phyloP scores from a whole-genome alignment of 2,888 invertebrate genomes.

The Aelia acuminata region DNA sequence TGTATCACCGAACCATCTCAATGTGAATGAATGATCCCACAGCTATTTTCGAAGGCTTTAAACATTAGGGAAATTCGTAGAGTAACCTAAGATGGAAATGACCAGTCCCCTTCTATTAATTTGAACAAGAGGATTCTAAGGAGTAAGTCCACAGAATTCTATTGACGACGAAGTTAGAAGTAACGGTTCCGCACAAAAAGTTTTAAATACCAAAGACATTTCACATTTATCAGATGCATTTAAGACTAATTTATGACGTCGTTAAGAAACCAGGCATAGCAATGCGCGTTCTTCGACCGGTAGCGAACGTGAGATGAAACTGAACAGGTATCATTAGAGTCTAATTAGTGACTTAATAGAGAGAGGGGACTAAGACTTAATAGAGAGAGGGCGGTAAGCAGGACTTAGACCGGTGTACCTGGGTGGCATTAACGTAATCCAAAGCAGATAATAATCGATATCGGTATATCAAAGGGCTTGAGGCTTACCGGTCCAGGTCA shows the following conservation, averaged over 20 bases:
- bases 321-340: not conserved
- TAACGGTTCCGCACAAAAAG: not conserved
- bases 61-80: too few species aligned
- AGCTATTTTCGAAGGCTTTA: too few species aligned
- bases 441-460: not conserved
- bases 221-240: conserved; percentile 22
- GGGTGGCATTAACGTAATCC: not conserved
- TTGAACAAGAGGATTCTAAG: not conserved
- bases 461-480: not conserved
- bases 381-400: not conserved
- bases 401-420: not conserved
- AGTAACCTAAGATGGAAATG: not conserved
- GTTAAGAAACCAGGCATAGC: conserved; percentile 3
- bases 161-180: not conserved
- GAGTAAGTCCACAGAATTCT: not conserved
- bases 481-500: not conserved
- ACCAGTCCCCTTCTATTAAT: not conserved
- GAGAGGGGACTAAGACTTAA: not conserved
- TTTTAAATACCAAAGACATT: not conserved
- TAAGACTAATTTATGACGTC: conserved; percentile 1
- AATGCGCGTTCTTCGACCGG: not conserved
- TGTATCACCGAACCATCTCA: too few species aligned
- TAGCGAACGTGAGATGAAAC: not conserved
- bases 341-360: conserved; percentile 2
- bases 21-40: too few species aligned